Percentiles rank a stretch among this genome's conserved stretches.
Evolutionary conservation across 2,797 vertebrate species (phyloP).

Genomic region (Dendrocincla fuliginosa): DNA sequence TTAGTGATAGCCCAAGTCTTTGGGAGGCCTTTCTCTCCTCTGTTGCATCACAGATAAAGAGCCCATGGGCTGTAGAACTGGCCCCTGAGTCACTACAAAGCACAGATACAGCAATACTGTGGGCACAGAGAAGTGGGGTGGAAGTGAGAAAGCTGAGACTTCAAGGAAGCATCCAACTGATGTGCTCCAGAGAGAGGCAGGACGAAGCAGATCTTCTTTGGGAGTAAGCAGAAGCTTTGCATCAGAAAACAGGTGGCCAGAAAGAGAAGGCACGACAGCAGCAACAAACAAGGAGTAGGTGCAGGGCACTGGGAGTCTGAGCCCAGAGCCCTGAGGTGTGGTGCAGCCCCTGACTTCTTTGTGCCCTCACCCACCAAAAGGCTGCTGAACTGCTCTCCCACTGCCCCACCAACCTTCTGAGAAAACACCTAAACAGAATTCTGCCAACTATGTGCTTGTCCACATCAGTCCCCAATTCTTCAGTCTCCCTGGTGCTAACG

Average conservation of each 20-base stretch:
- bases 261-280: neutral
- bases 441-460: neutral
- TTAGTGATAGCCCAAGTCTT: neutral
- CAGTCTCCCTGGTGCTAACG: neutral
- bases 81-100: neutral
- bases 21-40: neutral
- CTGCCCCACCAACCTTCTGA: neutral
- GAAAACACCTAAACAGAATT: neutral
- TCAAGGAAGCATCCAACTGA: neutral
- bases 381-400: neutral
- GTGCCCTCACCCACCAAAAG: neutral
- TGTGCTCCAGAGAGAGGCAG: neutral
- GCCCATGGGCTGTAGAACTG: neutral
- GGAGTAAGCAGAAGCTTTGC: neutral
- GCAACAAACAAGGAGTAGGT: neutral
- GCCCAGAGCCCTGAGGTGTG: neutral
- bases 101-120: neutral
- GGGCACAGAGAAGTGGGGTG: neutral
- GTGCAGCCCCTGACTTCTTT: neutral
- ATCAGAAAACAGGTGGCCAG: neutral
- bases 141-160: neutral
- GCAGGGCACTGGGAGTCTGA: neutral
- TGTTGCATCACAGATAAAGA: neutral
- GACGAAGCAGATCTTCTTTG: neutral
- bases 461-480: neutral